Base-by-base conservation (phyloP, 1,140 invertebrate genomes). In the Andricus grossulariae region DNA sequence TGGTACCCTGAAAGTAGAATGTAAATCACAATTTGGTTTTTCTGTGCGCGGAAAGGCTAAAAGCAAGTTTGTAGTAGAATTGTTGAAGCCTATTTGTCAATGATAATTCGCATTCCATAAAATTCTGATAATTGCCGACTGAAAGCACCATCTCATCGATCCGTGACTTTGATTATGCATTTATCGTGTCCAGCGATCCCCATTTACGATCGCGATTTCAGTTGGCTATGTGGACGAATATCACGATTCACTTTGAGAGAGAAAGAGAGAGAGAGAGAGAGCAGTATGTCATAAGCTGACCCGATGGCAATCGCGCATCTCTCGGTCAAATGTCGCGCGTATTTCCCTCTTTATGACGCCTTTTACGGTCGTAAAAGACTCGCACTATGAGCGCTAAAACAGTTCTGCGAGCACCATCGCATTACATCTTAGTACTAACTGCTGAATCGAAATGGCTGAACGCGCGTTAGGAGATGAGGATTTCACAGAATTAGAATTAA, bases 191-290 rank as follows among this genome's bases (percentile, higher is more conserved):
- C 15, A 16, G 13, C 5, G 32, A 39, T 39, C 25, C 39, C 25
- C 60, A 15, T 66, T 66, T 66, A 66, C 60, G 60, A 66, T 45
- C 60, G n/a, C 13, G 25, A 66, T 66, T 45, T 39, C 25, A 66
- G 5, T 66, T n/a, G 25, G 6, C 32, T 7, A 21, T 66, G 60
- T 39, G 25, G 60, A 39, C 25, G 60, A 66, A 39, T 66, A 39
- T 76, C 50, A 74, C 75, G 72, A 79, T 81, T 81, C 77, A 79
- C 77, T 77, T 74, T 21, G 45, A 52, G 45, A 74, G 54, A 54
- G 45, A 49, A 32, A 74, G 54, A 16, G 21, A 50, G 45, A 52
- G 18, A 60, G 54, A 54, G 45, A 49, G 49, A 74, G 54, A 16
- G 54, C 32, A 66, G 25, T 66, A 66, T 32, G 60, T 66, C 60